Base-by-base conservation (phyloP, 2,888 invertebrate species). In the Plusia festucae region DNA sequence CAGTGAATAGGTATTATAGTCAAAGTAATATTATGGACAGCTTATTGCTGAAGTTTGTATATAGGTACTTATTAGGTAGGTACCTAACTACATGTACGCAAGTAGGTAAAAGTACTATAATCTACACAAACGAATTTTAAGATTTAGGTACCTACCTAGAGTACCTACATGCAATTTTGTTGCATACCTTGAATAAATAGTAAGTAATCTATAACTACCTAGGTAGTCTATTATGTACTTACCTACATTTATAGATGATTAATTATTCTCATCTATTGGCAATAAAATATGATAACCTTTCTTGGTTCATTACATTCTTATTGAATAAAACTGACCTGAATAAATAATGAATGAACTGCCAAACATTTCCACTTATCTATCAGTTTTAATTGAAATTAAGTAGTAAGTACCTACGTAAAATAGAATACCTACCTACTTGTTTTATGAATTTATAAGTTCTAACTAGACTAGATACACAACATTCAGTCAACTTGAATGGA, bases 251-350 rank as follows among this genome's bases (percentile, higher is more conserved):
- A 4, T n/a, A 40, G n/a, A 40, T 6, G 0, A 6, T 40, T 40
- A 40, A 40, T 40, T 40, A 40, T 40, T 40, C 40, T 40, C 40
- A 40, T 40, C 40, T 40, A 40, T n/a, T 7, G n/a, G 40, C 40
- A 40, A 40, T 40, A 40, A 40, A 40, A 40, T n/a, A n/a, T 40
- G 20, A 77, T 78, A 74, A 77, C 69, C 70, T 52, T 13, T 44
- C 18, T 22, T 27, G 56, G 56, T 63, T 60, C 52, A 18, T 49
- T 7, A 60, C 52, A 53, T 49, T n/a, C 16, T 64, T 54, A 71
- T 66, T 78, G 59, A 79, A 74, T 80, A 53, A 74, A 68, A 70
- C 70, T 64, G 51, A 49, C 46, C 53, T 54, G 65, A 58, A 56
- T 58, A 20, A 40, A 40, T 69, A 51, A 64, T 52, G 46, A 61